Base-by-base conservation (phyloP, 2,113 vertebrate genomes). In the Lates calcarifer region DNA sequence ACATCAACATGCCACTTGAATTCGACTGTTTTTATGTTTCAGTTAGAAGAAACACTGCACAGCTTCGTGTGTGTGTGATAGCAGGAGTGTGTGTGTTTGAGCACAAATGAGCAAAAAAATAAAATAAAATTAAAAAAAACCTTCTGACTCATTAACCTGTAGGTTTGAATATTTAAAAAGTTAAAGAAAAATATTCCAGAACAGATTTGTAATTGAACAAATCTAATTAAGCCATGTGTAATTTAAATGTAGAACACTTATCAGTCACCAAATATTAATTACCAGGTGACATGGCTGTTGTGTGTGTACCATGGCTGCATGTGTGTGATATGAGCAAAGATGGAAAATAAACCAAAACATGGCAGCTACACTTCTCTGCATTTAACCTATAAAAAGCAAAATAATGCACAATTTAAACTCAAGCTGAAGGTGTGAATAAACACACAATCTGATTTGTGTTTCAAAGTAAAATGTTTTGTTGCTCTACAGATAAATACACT, bases 251-350 rank as follows among this genome's bases (percentile, higher is more conserved):
- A 62, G 41, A 41, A 63, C 43, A 29, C 35, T 41, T 31, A 12
- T 41, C 53, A 39, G 33, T 53, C 65, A 66, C 71, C 28, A 79
- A 33, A 60, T 82, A 66, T 74, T 66, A 75, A 78, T 71, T 29
- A 71, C 3, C 15, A 61, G 37, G 29, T 43, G 3, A 24, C n/a
- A 66, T 74, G 57, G 2, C 17, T 15, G 37, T 14, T 65, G 3
- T 73, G 61, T 47, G n/a, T 67, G 35, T 26, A 4, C n/a, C 10
- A 29, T 20, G 57, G 33, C 31, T 51, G 51, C 39, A 18, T 57
- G 37, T 53, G 22, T 3, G 65, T n/a, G 43, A 31, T 11, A 29
- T 26, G 5, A 58, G 24, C 3, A 51, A 56, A 58, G 5, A 37
- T 37, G 17, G 5, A 41, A 65, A 79, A 82, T 70, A 33, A 56